Percentiles rank a stretch among this genome's conserved stretches.
phyloP scores from a whole-genome alignment of 2,888 invertebrate species.

The Torymus tubicola region DNA sequence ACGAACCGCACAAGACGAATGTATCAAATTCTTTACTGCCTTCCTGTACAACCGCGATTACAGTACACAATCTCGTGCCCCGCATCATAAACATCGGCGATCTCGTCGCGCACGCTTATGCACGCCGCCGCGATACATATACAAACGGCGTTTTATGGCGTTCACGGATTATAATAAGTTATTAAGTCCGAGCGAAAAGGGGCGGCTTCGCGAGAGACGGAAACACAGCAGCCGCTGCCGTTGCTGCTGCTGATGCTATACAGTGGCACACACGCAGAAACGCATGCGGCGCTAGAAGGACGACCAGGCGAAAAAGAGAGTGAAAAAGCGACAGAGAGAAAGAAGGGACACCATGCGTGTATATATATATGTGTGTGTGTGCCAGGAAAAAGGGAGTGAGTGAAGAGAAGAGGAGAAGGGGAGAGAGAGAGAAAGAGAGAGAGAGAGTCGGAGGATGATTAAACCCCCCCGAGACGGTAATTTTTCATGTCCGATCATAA shows the following conservation, averaged over 20 bases:
- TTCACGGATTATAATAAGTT: constrained; percentile 68
- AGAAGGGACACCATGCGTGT: background rate
- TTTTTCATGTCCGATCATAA: constrained; percentile 76
- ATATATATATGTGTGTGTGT: too few relatives aligned
- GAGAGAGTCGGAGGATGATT: constrained; percentile 72
- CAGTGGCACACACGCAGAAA: constrained; percentile 6
- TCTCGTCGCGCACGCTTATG: too few relatives aligned
- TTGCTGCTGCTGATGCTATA: constrained; percentile 2
- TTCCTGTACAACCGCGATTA: too few relatives aligned
- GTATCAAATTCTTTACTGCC: too few relatives aligned
- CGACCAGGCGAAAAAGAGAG: constrained; percentile 49
- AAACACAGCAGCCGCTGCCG: constrained; percentile 14
- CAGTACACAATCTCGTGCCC: too few relatives aligned
- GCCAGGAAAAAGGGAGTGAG: too few relatives aligned
- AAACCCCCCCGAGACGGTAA: constrained; percentile 74
- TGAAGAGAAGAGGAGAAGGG: too few relatives aligned
- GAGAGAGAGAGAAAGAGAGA: constrained; percentile 52
- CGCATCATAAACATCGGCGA: too few relatives aligned
- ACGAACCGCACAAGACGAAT: too few relatives aligned
- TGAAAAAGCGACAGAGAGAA: constrained; percentile 59
- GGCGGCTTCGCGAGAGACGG: constrained; percentile 48
- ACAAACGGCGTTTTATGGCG: constrained; percentile 35
- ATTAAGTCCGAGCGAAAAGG: constrained; percentile 64
- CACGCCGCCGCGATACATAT: background rate
- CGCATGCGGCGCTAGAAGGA: constrained; percentile 33